Evolutionary conservation across 1,140 invertebrate genomes (phyloP), one percentile per base, ranked within the genome.

Genomic region (Eufriesea mexicana): DNA sequence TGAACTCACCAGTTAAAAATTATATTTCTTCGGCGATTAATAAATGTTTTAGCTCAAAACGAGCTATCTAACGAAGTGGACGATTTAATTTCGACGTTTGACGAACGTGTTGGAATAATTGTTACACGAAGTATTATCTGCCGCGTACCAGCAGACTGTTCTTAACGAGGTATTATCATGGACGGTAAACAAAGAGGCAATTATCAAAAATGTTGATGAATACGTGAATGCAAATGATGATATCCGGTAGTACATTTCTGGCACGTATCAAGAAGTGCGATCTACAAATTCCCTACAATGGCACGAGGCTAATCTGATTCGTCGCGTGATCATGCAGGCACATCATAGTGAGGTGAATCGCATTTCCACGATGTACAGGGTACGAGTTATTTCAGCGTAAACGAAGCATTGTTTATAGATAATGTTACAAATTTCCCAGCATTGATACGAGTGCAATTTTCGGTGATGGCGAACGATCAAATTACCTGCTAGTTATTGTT

Each of bases 311-410:
- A 77, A 77, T 77, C 62, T 68, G 76, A 85, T 73, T 85, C 83
- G 79, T 81, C 73, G 84, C 61, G 72, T 59, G 77, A 73, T 86
- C 83, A 76, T 85, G 77, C 85, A 75, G 71, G 64, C 76, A 28
- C 77, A 72, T 85, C 79, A 80, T 51, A 70, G 62, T 25, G 76
- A 71, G 64, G 70, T 70, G 57, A 72, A 85, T 86, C 83, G 71
- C 64, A 49, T 54, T 80, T 86, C 64, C 85, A 55, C 47, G 83
- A 85, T 75, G 71, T 47, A 68, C 45, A 47, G 70, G 35, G 59
- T 79, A 78, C 55, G 66, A 75, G 14, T 66, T 64, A 45, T 75
- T 75, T 71, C 84, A 47, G 71, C 8, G 61, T 54, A 70, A 84
- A 84, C 76, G 76, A 74, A 80, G 83, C 83, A 80, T 72, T 83